phyloP scores from a whole-genome alignment of 2,797 vertebrate species.

The Brotula barbata region DNA sequence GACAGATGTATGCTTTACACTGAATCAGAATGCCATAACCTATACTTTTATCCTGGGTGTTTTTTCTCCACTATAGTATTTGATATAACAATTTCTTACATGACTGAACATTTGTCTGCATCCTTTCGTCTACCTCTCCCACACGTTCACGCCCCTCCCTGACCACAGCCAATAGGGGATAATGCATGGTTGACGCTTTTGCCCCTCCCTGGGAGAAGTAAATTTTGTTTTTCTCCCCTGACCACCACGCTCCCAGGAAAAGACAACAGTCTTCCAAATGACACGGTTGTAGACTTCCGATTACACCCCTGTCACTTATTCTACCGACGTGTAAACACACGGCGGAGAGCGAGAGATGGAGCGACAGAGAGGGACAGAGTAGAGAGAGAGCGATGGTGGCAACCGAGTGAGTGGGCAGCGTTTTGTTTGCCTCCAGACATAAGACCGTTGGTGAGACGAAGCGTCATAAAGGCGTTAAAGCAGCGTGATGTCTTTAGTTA shows the following conservation, averaged over 20 bases:
- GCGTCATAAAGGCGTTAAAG: slow-evolving; percentile 46
- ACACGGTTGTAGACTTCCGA: slow-evolving; percentile 80
- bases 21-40: not conserved
- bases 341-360: slow-evolving; percentile 49
- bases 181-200: slow-evolving; percentile 70
- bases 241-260: slow-evolving; percentile 73
- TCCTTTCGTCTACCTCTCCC: slow-evolving; percentile 52
- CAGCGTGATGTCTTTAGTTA: slow-evolving; percentile 48
- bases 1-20: not conserved
- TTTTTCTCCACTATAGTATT: slow-evolving; percentile 25
- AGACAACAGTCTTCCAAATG: slow-evolving; percentile 79
- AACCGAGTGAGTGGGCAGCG: slow-evolving; percentile 47
- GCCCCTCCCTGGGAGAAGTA: slow-evolving; percentile 70
- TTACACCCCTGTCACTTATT: slow-evolving; percentile 79
- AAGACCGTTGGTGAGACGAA: slow-evolving; percentile 48
- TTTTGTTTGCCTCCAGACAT: slow-evolving; percentile 59
- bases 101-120: slow-evolving; percentile 24
- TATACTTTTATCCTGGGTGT: slow-evolving; percentile 4
- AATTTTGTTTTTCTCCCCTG: slow-evolving; percentile 78
- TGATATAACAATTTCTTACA: slow-evolving; percentile 40
- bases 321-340: slow-evolving; percentile 65
- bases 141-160: slow-evolving; percentile 62
- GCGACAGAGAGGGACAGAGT: slow-evolving; percentile 29
- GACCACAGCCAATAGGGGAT: slow-evolving; percentile 72
- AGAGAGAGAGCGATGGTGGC: slow-evolving; percentile 25